A percentile compares a stretch with the other conserved stretches of the same genome.
These are phyloP conservation scores for Thalassoma bifasciatum DNA, from an alignment of 2,113 vertebrate species.

Conservation along the genomic window DNA sequence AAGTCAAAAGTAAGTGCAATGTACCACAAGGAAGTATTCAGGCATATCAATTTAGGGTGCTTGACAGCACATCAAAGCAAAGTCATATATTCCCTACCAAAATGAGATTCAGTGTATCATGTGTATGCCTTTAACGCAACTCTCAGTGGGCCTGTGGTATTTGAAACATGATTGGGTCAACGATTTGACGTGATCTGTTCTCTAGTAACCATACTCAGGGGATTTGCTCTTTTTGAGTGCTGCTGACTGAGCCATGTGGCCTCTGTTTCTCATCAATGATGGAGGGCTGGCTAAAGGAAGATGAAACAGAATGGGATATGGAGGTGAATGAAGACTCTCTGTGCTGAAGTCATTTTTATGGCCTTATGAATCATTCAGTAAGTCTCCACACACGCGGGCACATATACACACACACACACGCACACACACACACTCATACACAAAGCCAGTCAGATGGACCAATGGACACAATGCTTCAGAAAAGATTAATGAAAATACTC, in stretches of 20 bases:
- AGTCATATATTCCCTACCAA: slow-evolving; percentile 6
- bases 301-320: slow-evolving; percentile 74
- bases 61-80: slow-evolving; percentile 35
- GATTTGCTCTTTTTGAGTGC: slow-evolving; percentile 67
- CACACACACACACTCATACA: slow-evolving; percentile 10
- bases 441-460: not conserved
- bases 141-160: slow-evolving; percentile 61
- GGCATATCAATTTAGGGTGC: slow-evolving; percentile 33
- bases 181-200: slow-evolving; percentile 71
- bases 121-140: slow-evolving; percentile 18
- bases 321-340: slow-evolving; percentile 67
- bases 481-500: not conserved
- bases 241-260: slow-evolving; percentile 62
- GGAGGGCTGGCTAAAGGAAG: slow-evolving; percentile 60
- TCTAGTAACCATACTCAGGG: slow-evolving; percentile 62
- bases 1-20: slow-evolving; percentile 17
- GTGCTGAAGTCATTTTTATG: slow-evolving; percentile 64
- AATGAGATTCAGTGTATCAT: not conserved
- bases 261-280: slow-evolving; percentile 75
- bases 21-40: slow-evolving; percentile 32
- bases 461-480: slow-evolving; percentile 2
- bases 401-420: slow-evolving; percentile 11
- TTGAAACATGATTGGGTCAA: slow-evolving; percentile 74
- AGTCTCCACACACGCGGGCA: not conserved
- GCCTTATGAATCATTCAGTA: slow-evolving; percentile 77